A percentile compares a stretch with the other conserved stretches of the same genome.
These are phyloP conservation scores for Netelia inedita DNA, from an alignment of 2,888 invertebrate genomes.

Conservation along the genomic window DNA sequence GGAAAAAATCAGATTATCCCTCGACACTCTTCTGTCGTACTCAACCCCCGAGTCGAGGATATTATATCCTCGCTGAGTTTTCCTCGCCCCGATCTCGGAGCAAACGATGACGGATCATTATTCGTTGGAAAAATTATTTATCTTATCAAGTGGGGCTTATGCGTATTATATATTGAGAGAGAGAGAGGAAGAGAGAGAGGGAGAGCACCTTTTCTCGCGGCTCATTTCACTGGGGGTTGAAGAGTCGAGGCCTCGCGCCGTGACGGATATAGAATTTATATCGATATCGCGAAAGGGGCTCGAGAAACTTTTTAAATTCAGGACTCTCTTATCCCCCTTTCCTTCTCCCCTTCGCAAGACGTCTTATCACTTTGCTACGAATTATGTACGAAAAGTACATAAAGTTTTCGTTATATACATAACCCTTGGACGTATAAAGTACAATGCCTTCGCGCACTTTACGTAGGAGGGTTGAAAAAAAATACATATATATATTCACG, in stretches of 20 bases:
- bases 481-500: not conserved
- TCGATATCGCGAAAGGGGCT: constrained; percentile 20
- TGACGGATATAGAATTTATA: constrained; percentile 12
- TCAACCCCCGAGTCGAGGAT: not conserved
- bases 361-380: constrained; percentile 22
- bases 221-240: too few relatives aligned
- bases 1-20: constrained; percentile 6
- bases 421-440: too few relatives aligned
- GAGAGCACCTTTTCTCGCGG: not conserved
- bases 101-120: constrained; percentile 23
- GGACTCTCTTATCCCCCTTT: not conserved
- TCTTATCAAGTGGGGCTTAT: not conserved
- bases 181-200: too few relatives aligned
- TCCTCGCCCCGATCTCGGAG: not conserved
- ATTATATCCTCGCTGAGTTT: not conserved
- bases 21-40: not conserved
- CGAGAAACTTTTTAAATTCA: constrained; percentile 4
- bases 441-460: too few relatives aligned
- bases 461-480: too few relatives aligned
- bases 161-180: too few relatives aligned
- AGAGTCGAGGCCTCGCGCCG: not conserved
- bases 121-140: constrained; percentile 14
- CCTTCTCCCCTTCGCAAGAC: not conserved
- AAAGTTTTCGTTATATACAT: not conserved
- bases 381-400: not conserved